Base-by-base conservation (phyloP, 1,140 invertebrate genomes). In the Drosophila ercepeae region DNA sequence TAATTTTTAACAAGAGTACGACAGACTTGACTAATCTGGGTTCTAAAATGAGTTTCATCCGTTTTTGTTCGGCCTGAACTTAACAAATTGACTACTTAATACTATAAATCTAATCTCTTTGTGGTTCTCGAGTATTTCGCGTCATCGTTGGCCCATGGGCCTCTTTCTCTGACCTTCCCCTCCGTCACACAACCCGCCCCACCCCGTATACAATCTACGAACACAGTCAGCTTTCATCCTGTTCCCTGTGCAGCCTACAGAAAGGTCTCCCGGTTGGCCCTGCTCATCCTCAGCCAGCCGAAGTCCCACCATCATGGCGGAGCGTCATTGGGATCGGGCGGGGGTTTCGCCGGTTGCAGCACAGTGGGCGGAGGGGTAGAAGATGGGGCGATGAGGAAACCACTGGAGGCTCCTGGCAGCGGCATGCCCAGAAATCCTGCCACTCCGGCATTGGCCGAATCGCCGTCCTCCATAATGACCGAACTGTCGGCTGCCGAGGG, bases 401-500 rank as follows among this genome's bases (percentile, higher is more conserved):
- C 88, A 49, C 88, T 89, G 1, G 81, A 44, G 1, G 63, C 72
- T 19, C 88, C 88, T 4, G 88, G 88, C 21, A 72, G 49, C 1
- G 88, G 88, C 88, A 89, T 89, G 45, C 68, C 88, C 41, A 89
- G 52, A 29, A 83, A 65, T 2, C 36, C 27, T 3, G 78, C 64
- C 1, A 36, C 74, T 25, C 52, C 53, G 0, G 60, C 29, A 48
- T 77, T 82, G 2, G 68, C 77, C 18, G 84, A 91, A 54, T 91
- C 69, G 46, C 94, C 94, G 51, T 95, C 96, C 39, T 96, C 95
- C 86, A 94, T 92, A 72, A 95, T 94, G 81, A 95, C 93, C 73
- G 95, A 96, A 45, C 94, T 95, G 91, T 97, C 96, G 4, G 95
- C 95, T 1, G 96, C 95, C 2, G 96, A 97, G 3, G 96, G 96